Base-by-base conservation (phyloP, 2,888 invertebrate species). In the Nemotelus nigrinus region DNA sequence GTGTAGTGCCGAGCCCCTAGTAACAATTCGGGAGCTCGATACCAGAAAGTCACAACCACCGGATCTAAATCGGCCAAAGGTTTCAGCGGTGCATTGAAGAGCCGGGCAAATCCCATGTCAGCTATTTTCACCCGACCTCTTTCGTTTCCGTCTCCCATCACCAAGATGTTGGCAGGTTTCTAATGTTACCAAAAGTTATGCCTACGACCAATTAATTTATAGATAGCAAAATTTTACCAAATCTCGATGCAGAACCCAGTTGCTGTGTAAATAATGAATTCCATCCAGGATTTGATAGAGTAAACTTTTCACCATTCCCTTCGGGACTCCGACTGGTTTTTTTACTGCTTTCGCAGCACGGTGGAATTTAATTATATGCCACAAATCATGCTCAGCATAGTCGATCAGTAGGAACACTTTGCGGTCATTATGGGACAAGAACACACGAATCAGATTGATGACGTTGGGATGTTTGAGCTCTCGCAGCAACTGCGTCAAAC, bases 41-140 rank as follows among this genome's bases (percentile, higher is more conserved):
- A 99, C 98, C 99, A 99, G 88, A 99, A 99, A 81, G 99, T 99
- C 2, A 99, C 99, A 63, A 99, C 99, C 2, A 99, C 99, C 3
- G 99, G 99, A 89, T 99, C 99, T 81, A 99, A 89, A 88, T 99
- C 99, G 7, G 99, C 99, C 57, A 99, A 88, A 0, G 99, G 98
- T 87, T 99, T 99, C 76, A 99, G 88, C 0, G 99, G 99, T 2
- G 98, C 97, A 89, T 99, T 98, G 85, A 99, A 99, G 71, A 99
- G 89, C 80, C 99, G 90, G 0, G 99, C 99, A 89, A 99, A 99
- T 1, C 99, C 99, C 98, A 99, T 98, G 86, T 99, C 99, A 45
- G 99, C 99, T 84, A 98, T 98, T 89, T 98, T 98, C 0, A 98
- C 98, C 81, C 98, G 89, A 2, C 99, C 99, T 82, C 99, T 89